Base-by-base conservation (phyloP, 2,113 vertebrate genomes). In the Labeo catla region DNA sequence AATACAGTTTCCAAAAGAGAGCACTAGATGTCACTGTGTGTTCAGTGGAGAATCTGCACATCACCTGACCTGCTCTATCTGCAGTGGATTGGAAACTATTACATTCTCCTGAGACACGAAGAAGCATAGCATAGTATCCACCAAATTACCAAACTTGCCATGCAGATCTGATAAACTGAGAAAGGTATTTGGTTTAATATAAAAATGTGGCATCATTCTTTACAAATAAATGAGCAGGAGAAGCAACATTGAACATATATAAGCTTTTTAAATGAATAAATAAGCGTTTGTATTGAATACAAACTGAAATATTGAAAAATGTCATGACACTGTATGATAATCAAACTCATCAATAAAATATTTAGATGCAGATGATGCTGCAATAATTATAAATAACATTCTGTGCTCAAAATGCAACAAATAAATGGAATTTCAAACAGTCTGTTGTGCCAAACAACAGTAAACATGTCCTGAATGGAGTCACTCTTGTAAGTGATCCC, bases 11-110 rank as follows among this genome's bases (percentile, higher is more conserved):
- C 28, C 13, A 39, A 8, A 39, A 13, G 5, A 23, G 43, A 81
- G 43, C 79, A 66, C 79, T 81, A 45, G 79, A 49, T 50, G 79
- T 81, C 61, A 4, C 57, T 81, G 61, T 66, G 39, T 66, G 50
- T 45, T 81, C 11, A 66, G 23, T 49, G 61, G 47, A 9, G 23
- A 34, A 65, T 66, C n/a, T 61, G 47, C n/a, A 23, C 45, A 59
- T 80, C 77, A 80, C 34, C 77, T 80, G 77, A 80, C 77, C 77
- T 47, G 43, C 39, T 81, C 61, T 63, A n/a, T 12, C 59, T 49
- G 61, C 79, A 81, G 79, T 81, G 52, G 79, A 34, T 16, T 43
- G 6, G n/a, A 12, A 28, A 65, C 39, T 47, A 57, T 16, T 63
- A 7, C 21, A 45, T 13, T n/a, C 16, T 2, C 47, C 57, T 65